Base-by-base conservation (phyloP, 2,888 invertebrate genomes). In the Tanypteryx hageni region DNA sequence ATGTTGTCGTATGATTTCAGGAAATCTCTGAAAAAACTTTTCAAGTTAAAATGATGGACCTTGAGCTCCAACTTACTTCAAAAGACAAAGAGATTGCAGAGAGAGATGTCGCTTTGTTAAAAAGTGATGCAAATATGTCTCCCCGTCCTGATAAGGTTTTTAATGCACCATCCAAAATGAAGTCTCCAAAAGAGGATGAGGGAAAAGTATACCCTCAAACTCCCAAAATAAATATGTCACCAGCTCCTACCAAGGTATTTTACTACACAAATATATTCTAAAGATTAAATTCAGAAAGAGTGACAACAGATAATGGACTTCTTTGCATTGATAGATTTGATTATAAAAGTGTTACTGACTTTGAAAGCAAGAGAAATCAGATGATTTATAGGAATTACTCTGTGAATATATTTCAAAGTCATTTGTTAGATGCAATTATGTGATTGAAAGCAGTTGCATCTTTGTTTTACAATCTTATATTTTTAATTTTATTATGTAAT, bases 11-110 rank as follows among this genome's bases (percentile, higher is more conserved):
- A 89, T 76, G 13, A 11, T 44, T 56, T 68, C 13, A 89, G 89
- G 89, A 89, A 44, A 89, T 89, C 27, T 13, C 64, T 27, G 89
- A 89, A 56, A 89, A 89, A 64, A 89, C 89, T 18, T 64, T 44
- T 68, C 89, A 89, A 64, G 89, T 89, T 31, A 89, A 89, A 44
- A 64, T 89, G 58, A 89, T 89, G 89, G 89, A 89, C 44, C 64
- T 89, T 16, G 89, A 89, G 64, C 56, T 89, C 18, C 61, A 89
- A 61, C 31, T 89, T 14, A 89, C 89, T 5, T 61, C 89, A 13
- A 89, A 89, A 31, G 89, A 89, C 9, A 89, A 89, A 58, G 89
- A 89, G 27, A 89, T 89, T 14, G 89, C 89, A 44, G 89, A 89
- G 64, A 89, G n/a, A 31, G 89, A 89, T 64, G 89, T 89, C 11